Evolutionary conservation across 2,113 vertebrate species (phyloP).

Genomic region (Agelaius phoeniceus): DNA sequence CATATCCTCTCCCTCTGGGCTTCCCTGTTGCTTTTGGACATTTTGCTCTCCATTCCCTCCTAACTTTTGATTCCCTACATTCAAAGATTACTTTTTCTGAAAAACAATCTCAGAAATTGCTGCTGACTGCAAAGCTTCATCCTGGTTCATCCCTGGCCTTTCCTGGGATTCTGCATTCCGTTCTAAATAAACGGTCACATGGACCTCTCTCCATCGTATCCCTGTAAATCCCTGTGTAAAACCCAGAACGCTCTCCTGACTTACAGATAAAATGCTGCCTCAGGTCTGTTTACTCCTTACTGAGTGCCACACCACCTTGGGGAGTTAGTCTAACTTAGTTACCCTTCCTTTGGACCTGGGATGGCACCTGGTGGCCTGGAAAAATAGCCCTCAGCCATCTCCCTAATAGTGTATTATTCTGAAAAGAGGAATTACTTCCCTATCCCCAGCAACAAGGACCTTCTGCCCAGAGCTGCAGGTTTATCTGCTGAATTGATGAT

Average conservation of each 20-base stretch:
- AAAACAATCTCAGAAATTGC: background rate
- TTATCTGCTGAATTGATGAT: conserved; percentile 32
- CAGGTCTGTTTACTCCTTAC: background rate
- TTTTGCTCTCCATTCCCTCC: background rate
- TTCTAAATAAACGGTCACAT: background rate
- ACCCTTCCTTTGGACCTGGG: background rate
- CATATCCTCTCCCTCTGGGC: background rate
- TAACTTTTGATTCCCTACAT: background rate
- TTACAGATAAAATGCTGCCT: background rate
- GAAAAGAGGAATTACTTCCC: background rate
- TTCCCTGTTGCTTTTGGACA: background rate
- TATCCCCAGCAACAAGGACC: background rate
- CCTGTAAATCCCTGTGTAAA: background rate
- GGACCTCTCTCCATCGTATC: background rate
- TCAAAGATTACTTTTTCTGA: background rate
- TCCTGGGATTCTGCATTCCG: background rate
- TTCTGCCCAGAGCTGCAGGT: background rate
- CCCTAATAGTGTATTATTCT: background rate
- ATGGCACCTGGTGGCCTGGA: background rate
- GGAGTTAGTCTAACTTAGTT: background rate
- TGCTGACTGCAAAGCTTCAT: background rate
- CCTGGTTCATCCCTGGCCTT: background rate
- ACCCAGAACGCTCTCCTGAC: background rate
- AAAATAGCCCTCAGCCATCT: background rate
- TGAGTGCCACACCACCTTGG: background rate